Conservation (phyloP, 2,113 vertebrate species). For the Eulemur rufifrons region DNA sequence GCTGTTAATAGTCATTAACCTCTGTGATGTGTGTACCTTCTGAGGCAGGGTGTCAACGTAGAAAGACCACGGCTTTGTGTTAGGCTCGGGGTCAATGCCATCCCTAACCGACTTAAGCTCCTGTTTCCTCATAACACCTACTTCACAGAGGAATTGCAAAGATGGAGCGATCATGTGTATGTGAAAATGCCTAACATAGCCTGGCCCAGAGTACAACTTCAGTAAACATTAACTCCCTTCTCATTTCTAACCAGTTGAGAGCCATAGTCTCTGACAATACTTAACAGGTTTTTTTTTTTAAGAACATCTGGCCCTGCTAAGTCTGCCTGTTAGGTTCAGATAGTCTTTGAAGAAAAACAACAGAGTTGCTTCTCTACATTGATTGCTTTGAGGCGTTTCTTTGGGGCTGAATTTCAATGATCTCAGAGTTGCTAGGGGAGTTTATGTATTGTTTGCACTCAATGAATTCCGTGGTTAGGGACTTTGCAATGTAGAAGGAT, state of each 20-base stretch:
- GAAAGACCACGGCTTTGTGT: not conserved
- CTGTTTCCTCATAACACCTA: not conserved
- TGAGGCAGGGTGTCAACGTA: not conserved
- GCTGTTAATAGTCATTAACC: not conserved
- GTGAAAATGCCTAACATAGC: not conserved
- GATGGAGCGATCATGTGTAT: not conserved
- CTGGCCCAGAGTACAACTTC: not conserved
- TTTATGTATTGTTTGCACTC: not conserved
- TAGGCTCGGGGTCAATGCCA: not conserved
- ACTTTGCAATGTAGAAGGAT: not conserved
- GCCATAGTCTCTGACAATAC: not conserved
- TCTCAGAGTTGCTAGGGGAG: not conserved
- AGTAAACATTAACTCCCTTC: not conserved
- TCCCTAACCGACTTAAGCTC: not conserved
- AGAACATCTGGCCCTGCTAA: not conserved
- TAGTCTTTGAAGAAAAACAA: not conserved
- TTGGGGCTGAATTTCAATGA: conserved; percentile 1
- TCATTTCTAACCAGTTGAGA: not conserved
- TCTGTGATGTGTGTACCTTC: not conserved
- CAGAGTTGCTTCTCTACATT: not conserved
- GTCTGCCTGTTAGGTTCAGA: not conserved
- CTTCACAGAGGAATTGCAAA: not conserved
- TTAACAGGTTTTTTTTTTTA: not conserved
- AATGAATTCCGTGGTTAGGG: not conserved
- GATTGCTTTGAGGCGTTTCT: not conserved